Conservation (phyloP, 2,888 invertebrate species). For the Ecliptopera silaceata region DNA sequence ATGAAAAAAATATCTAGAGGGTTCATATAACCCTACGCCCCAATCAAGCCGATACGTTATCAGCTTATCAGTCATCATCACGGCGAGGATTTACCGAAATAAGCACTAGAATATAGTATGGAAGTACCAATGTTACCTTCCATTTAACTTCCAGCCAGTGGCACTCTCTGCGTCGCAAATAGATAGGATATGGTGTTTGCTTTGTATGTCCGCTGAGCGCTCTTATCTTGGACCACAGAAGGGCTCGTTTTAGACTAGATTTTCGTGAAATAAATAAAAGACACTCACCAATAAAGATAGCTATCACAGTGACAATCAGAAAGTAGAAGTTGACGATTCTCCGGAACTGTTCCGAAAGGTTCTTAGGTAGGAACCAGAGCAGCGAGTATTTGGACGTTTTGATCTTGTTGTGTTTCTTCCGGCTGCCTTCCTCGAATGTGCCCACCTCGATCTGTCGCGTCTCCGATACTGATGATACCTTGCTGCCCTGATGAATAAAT, state of each 20-base stretch:
- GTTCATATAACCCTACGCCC: not conserved
- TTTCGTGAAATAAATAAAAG: too few species aligned
- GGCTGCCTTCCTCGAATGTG: slow-evolving; percentile 58
- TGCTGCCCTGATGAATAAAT: slow-evolving; percentile 77
- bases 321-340: slow-evolving; percentile 94
- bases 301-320: slow-evolving; percentile 87
- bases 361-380: slow-evolving; percentile 91
- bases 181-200: too few species aligned
- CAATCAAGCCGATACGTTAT: not conserved
- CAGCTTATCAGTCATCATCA: not conserved
- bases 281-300: slow-evolving; percentile 84
- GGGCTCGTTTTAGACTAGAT: too few species aligned
- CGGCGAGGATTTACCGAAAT: not conserved
- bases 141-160: too few species aligned
- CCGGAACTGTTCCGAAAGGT: slow-evolving; percentile 91
- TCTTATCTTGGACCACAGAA: too few species aligned
- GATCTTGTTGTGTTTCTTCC: slow-evolving; percentile 80
- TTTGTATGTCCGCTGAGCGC: too few species aligned
- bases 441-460: slow-evolving; percentile 85
- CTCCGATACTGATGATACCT: slow-evolving; percentile 81
- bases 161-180: too few species aligned
- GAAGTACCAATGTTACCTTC: too few species aligned
- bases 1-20: not conserved
- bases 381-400: slow-evolving; percentile 89
- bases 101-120: too few species aligned